A percentile compares a stretch with the other conserved stretches of the same genome.
Evolutionary conservation across 2,113 vertebrate genomes (phyloP).

Genomic region (Hiodon alosoides): DNA sequence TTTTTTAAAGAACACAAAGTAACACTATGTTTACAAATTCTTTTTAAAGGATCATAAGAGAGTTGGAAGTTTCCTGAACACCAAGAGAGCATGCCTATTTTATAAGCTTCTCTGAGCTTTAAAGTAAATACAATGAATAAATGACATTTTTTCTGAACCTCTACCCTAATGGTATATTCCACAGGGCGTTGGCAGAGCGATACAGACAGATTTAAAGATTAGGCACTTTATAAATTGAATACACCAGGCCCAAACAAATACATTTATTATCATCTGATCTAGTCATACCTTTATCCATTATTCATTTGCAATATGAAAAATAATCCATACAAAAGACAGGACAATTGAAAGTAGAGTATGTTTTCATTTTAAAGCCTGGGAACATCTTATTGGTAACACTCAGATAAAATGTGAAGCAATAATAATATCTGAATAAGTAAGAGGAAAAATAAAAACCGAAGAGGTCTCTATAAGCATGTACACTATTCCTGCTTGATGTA

Average conservation of each 20-base stretch:
- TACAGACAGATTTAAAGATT: constrained; percentile 25
- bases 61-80: constrained; percentile 1
- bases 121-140: constrained; percentile 31
- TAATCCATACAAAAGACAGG: constrained; percentile 8
- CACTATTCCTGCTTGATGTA: too few relatives aligned
- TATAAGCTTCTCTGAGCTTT: constrained; percentile 27
- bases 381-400: not conserved
- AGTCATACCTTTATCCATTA: constrained; percentile 22
- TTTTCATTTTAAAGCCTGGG: constrained; percentile 8
- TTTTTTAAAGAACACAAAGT: not conserved
- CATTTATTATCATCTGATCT: constrained; percentile 24
- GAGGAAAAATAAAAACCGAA: too few relatives aligned
- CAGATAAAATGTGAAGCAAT: not conserved
- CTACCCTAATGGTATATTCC: constrained; percentile 10
- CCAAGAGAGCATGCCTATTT: constrained; percentile 30
- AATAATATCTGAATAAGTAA: not conserved
- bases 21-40: constrained; percentile 7
- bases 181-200: constrained; percentile 13
- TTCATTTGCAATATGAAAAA: constrained; percentile 20
- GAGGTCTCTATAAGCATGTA: too few relatives aligned
- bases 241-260: constrained; percentile 19
- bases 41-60: not conserved
- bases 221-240: constrained; percentile 34
- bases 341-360: not conserved
- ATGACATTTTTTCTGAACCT: constrained; percentile 25